Conservation (phyloP, 2,888 invertebrate species). For the Cataglyphis altisquamis region DNA sequence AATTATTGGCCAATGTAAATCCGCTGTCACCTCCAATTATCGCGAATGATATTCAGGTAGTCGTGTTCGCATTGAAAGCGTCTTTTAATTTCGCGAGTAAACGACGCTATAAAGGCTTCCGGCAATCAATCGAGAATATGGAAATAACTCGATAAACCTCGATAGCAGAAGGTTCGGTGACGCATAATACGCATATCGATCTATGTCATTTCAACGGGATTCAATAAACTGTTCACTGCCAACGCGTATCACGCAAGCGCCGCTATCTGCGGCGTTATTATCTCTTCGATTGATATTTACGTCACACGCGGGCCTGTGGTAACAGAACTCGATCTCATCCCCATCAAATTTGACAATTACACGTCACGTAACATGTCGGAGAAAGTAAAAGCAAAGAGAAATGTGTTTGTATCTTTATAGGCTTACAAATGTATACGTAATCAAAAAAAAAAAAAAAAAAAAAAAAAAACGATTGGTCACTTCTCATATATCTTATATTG, state of each 20-base stretch:
- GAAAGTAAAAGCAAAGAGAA: constrained; percentile 52
- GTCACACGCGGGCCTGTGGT: not conserved
- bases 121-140: constrained; percentile 38
- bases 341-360: constrained; percentile 37
- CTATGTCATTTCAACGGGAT: constrained; percentile 44
- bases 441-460: constrained; percentile 4
- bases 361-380: constrained; percentile 4
- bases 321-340: constrained; percentile 24
- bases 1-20: not conserved
- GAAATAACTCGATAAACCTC: constrained; percentile 38
- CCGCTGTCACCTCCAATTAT: constrained; percentile 28
- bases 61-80: not conserved
- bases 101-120: constrained; percentile 6
- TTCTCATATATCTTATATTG: not conserved
- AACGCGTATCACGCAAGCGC: not conserved
- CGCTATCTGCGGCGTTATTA: constrained; percentile 27
- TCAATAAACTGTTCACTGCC: constrained; percentile 37
- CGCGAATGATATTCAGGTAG: constrained; percentile 4
- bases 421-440: constrained; percentile 41
- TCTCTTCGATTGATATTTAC: constrained; percentile 39
- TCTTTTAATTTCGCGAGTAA: constrained; percentile 33
- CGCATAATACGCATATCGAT: constrained; percentile 33
- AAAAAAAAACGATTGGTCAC: not conserved
- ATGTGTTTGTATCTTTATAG: constrained; percentile 22
- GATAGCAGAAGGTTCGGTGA: constrained; percentile 10